A percentile compares a stretch with the other conserved stretches of the same genome.
phyloP scores from a whole-genome alignment of 1,140 invertebrate species.

The Trinorchestia longiramus region DNA sequence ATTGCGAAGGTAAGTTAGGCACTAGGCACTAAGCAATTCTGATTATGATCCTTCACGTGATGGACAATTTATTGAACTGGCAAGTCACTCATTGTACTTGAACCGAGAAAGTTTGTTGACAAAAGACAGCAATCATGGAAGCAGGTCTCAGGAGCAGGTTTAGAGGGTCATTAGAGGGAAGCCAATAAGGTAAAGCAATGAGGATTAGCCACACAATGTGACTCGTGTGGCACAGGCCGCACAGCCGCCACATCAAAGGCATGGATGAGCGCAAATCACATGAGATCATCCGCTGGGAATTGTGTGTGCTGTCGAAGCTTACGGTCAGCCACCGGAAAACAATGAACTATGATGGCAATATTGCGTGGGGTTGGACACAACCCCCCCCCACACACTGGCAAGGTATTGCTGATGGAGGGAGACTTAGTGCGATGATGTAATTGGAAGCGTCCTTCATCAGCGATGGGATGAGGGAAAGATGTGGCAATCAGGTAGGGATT shows the following conservation, averaged over 20 bases:
- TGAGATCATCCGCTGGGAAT: not conserved
- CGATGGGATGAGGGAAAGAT: not conserved
- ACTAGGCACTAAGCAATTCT: not conserved
- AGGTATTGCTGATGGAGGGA: not conserved
- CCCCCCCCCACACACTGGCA: too few relatives aligned
- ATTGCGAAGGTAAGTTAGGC: not conserved
- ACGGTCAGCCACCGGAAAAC: slow-evolving; percentile 6
- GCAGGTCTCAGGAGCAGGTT: not conserved
- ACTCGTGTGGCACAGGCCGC: not conserved
- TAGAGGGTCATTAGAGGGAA: not conserved
- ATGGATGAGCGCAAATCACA: not conserved
- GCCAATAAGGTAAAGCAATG: slow-evolving; percentile 22
- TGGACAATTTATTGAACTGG: not conserved
- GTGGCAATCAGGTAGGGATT: not conserved
- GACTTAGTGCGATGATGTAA: not conserved
- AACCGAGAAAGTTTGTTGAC: not conserved
- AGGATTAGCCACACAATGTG: not conserved
- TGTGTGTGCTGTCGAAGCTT: slow-evolving; percentile 30
- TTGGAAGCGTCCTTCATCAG: not conserved
- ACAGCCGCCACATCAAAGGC: not conserved
- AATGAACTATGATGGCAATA: slow-evolving; percentile 49
- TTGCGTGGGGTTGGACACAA: not conserved
- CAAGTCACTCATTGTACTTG: not conserved
- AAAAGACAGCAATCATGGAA: not conserved
- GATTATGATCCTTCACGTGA: not conserved